phyloP scores from a whole-genome alignment of 2,113 vertebrate genomes.

The Rousettus leschenaultii region DNA sequence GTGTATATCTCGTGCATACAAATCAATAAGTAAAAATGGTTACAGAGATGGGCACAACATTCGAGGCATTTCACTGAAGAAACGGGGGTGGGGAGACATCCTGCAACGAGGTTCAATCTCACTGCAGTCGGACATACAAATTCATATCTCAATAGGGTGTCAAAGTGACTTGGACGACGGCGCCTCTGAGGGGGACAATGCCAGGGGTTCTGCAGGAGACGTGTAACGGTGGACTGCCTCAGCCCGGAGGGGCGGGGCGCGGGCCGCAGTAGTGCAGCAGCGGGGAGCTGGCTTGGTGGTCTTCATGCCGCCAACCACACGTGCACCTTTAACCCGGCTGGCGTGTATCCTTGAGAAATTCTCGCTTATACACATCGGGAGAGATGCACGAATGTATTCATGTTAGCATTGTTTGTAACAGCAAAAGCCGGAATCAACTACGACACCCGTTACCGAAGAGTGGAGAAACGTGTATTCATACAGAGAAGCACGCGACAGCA shows the following conservation, averaged over 20 bases:
- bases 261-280: too few relatives aligned
- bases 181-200: not conserved
- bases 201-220: not conserved
- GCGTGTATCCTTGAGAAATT: not conserved
- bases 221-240: not conserved
- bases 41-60: not conserved
- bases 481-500: not conserved
- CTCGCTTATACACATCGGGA: not conserved
- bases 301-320: not conserved
- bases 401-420: not conserved
- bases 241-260: not conserved
- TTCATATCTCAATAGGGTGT: not conserved
- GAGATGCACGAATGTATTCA: not conserved
- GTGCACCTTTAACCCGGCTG: too few relatives aligned
- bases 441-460: not conserved
- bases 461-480: not conserved
- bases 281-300: not conserved
- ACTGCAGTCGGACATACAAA: not conserved
- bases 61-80: not conserved
- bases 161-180: not conserved
- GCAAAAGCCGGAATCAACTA: not conserved
- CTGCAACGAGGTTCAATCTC: not conserved
- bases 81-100: not conserved
- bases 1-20: not conserved
- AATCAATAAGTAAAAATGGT: not conserved